These are phyloP conservation scores for Homalodisca vitripennis DNA, from an alignment of 1,140 invertebrate genomes.

Conservation along the genomic window DNA sequence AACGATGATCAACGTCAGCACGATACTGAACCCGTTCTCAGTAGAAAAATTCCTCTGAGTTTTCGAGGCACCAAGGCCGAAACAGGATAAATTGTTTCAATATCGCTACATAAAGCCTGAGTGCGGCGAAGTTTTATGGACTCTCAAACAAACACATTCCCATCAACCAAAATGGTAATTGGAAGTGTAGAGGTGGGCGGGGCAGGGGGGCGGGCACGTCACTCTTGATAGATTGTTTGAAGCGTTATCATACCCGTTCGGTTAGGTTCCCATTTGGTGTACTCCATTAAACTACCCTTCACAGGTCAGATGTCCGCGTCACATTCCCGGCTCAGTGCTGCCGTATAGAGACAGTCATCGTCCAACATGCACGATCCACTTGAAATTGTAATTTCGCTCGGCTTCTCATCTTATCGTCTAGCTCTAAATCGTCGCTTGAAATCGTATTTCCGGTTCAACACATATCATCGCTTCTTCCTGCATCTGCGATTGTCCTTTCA, in stretches of 20 bases:
- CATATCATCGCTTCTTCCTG: too few species aligned
- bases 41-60: too few species aligned
- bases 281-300: conserved; percentile 13
- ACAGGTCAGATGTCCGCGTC: conserved; percentile 4
- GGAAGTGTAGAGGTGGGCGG: conserved; percentile 27
- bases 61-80: not conserved
- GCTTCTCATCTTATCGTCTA: too few species aligned
- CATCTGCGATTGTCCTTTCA: too few species aligned
- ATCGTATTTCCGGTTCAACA: too few species aligned
- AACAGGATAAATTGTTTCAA: not conserved
- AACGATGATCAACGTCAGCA: too few species aligned
- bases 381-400: too few species aligned
- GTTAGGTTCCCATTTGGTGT: conserved; percentile 7
- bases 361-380: not conserved
- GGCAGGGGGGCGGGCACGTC: conserved; percentile 17
- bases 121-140: conserved; percentile 12
- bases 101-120: not conserved
- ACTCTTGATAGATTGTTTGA: conserved; percentile 24
- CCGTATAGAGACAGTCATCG: too few species aligned
- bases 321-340: not conserved
- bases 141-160: conserved; percentile 30
- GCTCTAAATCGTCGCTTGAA: too few species aligned
- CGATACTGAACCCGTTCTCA: too few species aligned
- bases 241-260: conserved; percentile 15
- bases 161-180: conserved; percentile 31